Conservation (phyloP, 2,797 vertebrate species). For the Girardinus metallicus region DNA sequence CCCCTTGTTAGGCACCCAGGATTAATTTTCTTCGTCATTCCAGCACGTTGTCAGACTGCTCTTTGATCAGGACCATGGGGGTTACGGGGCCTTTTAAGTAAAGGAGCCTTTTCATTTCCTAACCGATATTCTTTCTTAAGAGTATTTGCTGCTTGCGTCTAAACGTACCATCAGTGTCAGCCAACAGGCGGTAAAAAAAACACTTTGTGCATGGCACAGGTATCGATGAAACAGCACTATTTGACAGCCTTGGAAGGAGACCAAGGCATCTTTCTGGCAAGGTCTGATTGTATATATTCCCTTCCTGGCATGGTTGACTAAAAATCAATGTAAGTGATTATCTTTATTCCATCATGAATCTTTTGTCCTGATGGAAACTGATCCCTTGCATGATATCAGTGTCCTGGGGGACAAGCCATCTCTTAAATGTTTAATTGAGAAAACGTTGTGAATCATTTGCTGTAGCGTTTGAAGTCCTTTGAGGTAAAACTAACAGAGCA, state of each 20-base stretch:
- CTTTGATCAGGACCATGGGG: not conserved
- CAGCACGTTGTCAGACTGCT: not conserved
- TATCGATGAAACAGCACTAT: slow-evolving; percentile 6
- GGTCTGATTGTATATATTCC: slow-evolving; percentile 1
- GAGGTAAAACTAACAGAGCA: not conserved
- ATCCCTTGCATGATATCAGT: slow-evolving; percentile 3
- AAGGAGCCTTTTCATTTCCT: not conserved
- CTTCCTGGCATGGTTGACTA: slow-evolving; percentile 1
- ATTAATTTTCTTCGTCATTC: not conserved
- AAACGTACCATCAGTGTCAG: not conserved
- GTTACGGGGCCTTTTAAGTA: no score
- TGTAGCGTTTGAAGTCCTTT: not conserved
- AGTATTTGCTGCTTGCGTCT: not conserved
- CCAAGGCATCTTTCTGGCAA: slow-evolving; percentile 1
- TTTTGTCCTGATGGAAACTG: slow-evolving; percentile 10
- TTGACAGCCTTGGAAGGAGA: not conserved
- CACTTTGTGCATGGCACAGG: not conserved
- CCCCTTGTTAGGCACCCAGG: not conserved
- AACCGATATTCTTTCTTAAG: not conserved
- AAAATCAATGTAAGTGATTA: slow-evolving; percentile 4
- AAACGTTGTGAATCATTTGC: not conserved
- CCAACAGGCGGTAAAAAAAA: no score
- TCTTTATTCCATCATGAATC: not conserved
- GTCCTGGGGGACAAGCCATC: not conserved
- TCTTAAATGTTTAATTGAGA: not conserved